Percentiles rank a stretch among this genome's conserved stretches.
phyloP scores from a whole-genome alignment of 2,797 vertebrate genomes.

The Coendou prehensilis region DNA sequence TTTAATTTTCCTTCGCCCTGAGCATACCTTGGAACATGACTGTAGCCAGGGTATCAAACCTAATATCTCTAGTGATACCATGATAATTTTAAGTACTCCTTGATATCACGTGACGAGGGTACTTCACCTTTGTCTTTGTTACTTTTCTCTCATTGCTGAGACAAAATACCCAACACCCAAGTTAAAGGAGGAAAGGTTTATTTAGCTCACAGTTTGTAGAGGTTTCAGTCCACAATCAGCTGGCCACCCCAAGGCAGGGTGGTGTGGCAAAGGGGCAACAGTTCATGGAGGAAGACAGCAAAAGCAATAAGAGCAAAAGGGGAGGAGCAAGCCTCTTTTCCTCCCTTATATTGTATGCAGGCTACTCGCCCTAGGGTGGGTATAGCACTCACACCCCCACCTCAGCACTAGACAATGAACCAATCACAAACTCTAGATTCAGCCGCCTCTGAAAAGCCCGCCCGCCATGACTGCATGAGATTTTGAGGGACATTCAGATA shows the following conservation, averaged over 20 bases:
- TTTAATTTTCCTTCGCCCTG: not conserved
- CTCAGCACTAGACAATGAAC: not conserved
- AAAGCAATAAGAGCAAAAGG: not conserved
- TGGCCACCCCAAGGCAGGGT: not conserved
- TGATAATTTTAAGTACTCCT: not conserved
- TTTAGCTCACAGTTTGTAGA: not conserved
- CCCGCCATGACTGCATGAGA: not conserved
- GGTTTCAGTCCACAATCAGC: not conserved
- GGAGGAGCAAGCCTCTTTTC: not conserved
- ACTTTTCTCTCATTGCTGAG: not conserved
- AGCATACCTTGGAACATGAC: not conserved
- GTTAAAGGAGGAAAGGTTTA: not conserved
- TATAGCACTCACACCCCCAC: not conserved
- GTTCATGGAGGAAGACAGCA: not conserved
- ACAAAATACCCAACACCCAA: not conserved
- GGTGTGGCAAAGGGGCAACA: too few relatives aligned
- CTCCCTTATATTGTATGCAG: not conserved
- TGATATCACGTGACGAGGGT: not conserved
- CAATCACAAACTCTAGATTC: not conserved
- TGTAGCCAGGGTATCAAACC: not conserved
- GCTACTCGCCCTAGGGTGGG: not conserved
- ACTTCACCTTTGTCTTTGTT: not conserved
- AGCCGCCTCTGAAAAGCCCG: not conserved
- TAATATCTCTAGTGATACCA: not conserved
- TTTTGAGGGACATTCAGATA: not conserved